Percentiles rank a stretch among this genome's conserved stretches.
phyloP scores from a whole-genome alignment of 2,113 vertebrate species.

The Muntiacus muntjak region DNA sequence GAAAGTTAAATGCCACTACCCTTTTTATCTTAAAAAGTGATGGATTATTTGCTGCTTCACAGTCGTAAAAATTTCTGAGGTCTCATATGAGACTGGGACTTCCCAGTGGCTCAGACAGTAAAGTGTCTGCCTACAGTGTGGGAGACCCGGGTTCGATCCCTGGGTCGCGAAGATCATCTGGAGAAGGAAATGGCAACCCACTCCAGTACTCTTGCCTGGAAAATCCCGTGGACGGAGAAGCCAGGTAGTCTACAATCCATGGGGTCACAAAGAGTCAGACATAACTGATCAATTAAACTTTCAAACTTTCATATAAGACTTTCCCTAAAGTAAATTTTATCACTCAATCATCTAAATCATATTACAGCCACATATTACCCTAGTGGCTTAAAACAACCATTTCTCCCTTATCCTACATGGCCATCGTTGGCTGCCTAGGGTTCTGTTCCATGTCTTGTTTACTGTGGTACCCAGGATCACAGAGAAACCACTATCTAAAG shows the following conservation, averaged over 20 bases:
- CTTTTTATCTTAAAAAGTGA: background rate
- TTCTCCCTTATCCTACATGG: background rate
- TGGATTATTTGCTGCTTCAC: background rate
- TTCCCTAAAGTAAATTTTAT: background rate
- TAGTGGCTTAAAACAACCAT: background rate
- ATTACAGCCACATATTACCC: background rate
- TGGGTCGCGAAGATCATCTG: no score
- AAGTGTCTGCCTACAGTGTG: no score
- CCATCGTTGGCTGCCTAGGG: background rate
- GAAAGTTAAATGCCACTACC: background rate
- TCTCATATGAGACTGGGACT: background rate
- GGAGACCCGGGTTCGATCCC: no score
- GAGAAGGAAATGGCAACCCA: no score
- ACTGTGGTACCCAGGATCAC: background rate
- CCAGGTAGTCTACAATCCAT: no score
- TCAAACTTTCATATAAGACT: background rate
- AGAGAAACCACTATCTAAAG: background rate
- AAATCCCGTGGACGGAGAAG: no score
- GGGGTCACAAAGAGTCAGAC: no score
- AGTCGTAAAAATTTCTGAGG: background rate
- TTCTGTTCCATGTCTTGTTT: background rate
- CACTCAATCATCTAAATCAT: background rate
- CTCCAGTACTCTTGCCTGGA: no score
- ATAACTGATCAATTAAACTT: no score
- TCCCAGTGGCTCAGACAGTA: no score